Conservation (phyloP, 2,888 invertebrate genomes). For the Drosophila barbarae region DNA sequence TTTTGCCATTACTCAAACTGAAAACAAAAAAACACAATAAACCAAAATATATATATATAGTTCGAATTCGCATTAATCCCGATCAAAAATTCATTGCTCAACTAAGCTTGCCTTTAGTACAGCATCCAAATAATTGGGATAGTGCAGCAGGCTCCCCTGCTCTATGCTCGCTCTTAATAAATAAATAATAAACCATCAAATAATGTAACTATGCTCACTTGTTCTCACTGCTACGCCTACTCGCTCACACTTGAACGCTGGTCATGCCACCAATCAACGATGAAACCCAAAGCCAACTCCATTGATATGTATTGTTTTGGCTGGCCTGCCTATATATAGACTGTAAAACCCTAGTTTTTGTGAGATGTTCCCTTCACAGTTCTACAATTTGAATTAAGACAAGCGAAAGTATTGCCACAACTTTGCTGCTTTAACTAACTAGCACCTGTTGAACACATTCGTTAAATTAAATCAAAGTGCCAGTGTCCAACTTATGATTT, state of each 20-base stretch:
- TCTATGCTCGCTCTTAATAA: constrained; percentile 48
- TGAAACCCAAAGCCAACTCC: constrained; percentile 29
- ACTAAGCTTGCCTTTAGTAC: constrained; percentile 52
- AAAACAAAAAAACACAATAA: constrained; percentile 21
- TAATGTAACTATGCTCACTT: constrained; percentile 68
- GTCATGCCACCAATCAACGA: constrained; percentile 46
- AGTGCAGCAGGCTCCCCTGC: constrained; percentile 53
- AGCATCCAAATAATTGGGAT: constrained; percentile 39
- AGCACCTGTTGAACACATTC: constrained; percentile 42
- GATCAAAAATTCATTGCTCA: constrained; percentile 59
- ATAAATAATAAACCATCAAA: constrained; percentile 65
- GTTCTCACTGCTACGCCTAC: constrained; percentile 58
- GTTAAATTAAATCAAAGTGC: constrained; percentile 7
- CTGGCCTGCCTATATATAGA: constrained; percentile 33
- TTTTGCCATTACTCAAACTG: constrained; percentile 67
- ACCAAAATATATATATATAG: constrained; percentile 34
- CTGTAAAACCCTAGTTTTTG: constrained; percentile 75
- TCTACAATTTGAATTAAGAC: constrained; percentile 79
- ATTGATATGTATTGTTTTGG: constrained; percentile 15
- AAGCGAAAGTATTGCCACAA: constrained; percentile 20
- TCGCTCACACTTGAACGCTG: constrained; percentile 50
- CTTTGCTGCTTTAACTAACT: constrained; percentile 57
- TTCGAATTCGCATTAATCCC: constrained; percentile 58
- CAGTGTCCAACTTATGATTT: constrained; percentile 29
- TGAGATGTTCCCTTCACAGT: constrained; percentile 91